Base-by-base conservation (phyloP, 2,113 vertebrate genomes). In the Gorsachius goisagi region DNA sequence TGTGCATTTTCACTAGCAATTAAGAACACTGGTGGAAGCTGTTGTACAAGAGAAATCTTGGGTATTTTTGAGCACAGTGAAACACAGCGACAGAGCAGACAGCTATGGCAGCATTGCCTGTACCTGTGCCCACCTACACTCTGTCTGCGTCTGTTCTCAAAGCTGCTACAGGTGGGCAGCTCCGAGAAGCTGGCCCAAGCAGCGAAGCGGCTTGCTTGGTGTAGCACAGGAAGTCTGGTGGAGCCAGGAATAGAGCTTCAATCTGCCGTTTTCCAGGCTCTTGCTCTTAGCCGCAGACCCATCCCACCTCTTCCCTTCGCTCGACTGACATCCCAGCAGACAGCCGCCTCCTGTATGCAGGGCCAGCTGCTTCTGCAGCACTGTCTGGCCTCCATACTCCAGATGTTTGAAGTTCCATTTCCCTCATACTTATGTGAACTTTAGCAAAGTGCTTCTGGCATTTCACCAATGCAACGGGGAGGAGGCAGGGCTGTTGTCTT, bases 361-460 rank as follows among this genome's bases (percentile, higher is more conserved):
- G 82, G 90, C 86, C 95, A 97, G 94, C 96, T 97, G 96, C 93
- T 89, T 94, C 85, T 84, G 79, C 77, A 85, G 74, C 1, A 2
- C 76, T 91, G 75, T 82, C 87, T 94, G 94, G 92, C 91, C 88
- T 90, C 91, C 93, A 90, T 94, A 83, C 92, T 95, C 91, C 95
- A 96, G 91, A 91, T 95, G 79, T 97, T 96, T 97, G 75, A 96
- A 95, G 95, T 97, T 97, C 95, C 90, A 85, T 97, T 97, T 97
- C 85, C 86, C 67, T 30, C 62, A 71, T 89, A 59, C 87, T 94
- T 83, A 56, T 41, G 63, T 95, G 96, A 97, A 95, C 92, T 95
- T 90, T 7, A 85, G 79, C 85, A 66, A 88, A 97, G 64, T 67
- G 87, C 74, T 93, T 79, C 80, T 97, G 88, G 94, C 92, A 95